Percentiles rank a stretch among this genome's conserved stretches.
Conservation (phyloP, 2,888 invertebrate species). For the Myopa testacea region DNA sequence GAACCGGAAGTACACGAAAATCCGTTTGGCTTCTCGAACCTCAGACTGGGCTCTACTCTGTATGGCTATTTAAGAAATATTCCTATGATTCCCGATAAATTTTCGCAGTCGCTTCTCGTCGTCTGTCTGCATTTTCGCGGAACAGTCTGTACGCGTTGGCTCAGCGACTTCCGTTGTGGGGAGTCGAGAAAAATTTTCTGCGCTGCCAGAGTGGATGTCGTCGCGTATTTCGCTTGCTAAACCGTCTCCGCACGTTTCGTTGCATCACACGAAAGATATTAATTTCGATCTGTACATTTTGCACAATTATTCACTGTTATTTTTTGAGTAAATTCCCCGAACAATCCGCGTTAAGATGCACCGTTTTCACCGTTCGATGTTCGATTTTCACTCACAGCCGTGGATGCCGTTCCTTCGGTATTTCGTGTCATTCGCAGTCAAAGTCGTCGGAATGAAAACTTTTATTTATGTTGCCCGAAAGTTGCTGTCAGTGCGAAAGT, state of each 20-base stretch:
- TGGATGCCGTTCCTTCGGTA: constrained; percentile 53
- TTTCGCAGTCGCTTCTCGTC: neutral
- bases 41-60: neutral
- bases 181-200: constrained; percentile 32
- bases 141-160: constrained; percentile 48
- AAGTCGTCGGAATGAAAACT: constrained; percentile 68
- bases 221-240: neutral
- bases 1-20: constrained; percentile 44
- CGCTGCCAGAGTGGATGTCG: constrained; percentile 9
- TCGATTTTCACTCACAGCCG: constrained; percentile 37
- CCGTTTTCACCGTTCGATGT: constrained; percentile 26
- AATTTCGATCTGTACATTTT: neutral
- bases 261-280: neutral
- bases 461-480: constrained; percentile 68
- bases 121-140: constrained; percentile 36
- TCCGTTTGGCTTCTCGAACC: neutral
- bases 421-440: constrained; percentile 63
- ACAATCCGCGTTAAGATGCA: neutral
- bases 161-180: constrained; percentile 36
- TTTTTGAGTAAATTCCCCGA: neutral
- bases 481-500: constrained; percentile 63
- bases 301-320: neutral
- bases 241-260: constrained; percentile 16
- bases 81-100: neutral
- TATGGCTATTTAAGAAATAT: neutral